Percentiles rank a stretch among this genome's conserved stretches.
These are phyloP conservation scores for Ernsta delagoae DNA, from an alignment of 2,888 invertebrate genomes.

Conservation along the genomic window DNA sequence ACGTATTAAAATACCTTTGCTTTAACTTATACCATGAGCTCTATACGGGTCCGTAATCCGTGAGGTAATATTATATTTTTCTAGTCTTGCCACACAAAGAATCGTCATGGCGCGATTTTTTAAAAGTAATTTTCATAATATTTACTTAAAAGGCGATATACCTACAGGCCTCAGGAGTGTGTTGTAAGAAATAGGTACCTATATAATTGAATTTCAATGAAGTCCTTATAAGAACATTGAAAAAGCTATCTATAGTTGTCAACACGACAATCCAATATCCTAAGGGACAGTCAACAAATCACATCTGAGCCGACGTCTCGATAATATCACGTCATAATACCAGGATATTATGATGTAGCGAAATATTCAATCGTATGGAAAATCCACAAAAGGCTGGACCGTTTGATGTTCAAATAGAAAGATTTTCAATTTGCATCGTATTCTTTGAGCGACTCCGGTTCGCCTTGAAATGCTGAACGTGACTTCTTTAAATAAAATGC, in stretches of 20 bases:
- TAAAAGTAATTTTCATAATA: no score
- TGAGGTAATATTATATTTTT: no score
- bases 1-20: no score
- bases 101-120: no score
- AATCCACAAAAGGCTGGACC: constrained; percentile 64
- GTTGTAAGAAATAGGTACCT: no score
- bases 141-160: no score
- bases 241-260: background rate
- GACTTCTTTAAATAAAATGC: background rate
- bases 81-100: no score
- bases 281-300: constrained; percentile 16
- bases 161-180: no score
- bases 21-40: no score
- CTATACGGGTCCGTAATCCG: no score
- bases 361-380: constrained; percentile 49
- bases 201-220: no score
- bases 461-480: background rate
- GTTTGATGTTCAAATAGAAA: constrained; percentile 76
- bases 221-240: no score
- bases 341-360: constrained; percentile 25
- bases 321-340: constrained; percentile 32
- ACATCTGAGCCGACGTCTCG: constrained; percentile 43
- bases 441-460: constrained; percentile 44
- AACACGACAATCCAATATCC: constrained; percentile 8
- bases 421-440: constrained; percentile 76